Conservation (phyloP, 1,140 invertebrate genomes). For the Venustaconcha ellipsiformis region DNA sequence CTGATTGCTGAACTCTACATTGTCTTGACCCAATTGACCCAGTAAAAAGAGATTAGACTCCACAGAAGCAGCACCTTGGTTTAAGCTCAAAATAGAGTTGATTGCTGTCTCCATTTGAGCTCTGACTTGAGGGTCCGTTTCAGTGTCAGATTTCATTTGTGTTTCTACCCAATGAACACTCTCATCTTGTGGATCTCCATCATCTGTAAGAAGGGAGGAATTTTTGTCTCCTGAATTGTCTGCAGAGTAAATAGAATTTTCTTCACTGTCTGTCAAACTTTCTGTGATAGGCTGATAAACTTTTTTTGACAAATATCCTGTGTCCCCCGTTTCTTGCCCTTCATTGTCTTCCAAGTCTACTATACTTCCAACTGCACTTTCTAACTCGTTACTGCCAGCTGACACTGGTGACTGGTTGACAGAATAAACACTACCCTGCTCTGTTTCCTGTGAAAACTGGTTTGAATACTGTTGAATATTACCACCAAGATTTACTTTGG, state of each 20-base stretch:
- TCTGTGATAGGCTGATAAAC: slow-evolving; percentile 32
- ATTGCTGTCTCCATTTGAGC: slow-evolving; percentile 60
- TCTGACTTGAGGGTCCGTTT: slow-evolving; percentile 44
- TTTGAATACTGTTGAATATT: neutral
- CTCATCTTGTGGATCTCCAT: slow-evolving; percentile 1
- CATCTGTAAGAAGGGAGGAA: slow-evolving; percentile 6
- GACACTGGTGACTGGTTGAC: slow-evolving; percentile 14
- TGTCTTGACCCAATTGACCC: slow-evolving; percentile 4
- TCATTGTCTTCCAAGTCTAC: slow-evolving; percentile 2
- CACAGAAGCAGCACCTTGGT: slow-evolving; percentile 24
- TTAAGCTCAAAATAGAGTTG: slow-evolving; percentile 55
- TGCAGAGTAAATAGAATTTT: slow-evolving; percentile 28
- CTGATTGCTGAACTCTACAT: neutral
- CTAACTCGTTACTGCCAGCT: slow-evolving; percentile 1
- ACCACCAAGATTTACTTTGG: neutral
- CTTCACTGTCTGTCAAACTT: slow-evolving; percentile 30
- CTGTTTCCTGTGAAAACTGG: neutral
- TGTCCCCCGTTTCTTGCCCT: slow-evolving; percentile 1
- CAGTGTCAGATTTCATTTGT: slow-evolving; percentile 23
- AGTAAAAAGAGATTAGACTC: neutral
- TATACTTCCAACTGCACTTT: neutral
- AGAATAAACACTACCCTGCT: slow-evolving; percentile 8
- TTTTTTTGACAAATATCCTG: slow-evolving; percentile 3
- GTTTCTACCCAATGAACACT: slow-evolving; percentile 9
- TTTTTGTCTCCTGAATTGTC: slow-evolving; percentile 9